Conservation (phyloP, 2,113 vertebrate species). For the Grammomys dolichurus region DNA sequence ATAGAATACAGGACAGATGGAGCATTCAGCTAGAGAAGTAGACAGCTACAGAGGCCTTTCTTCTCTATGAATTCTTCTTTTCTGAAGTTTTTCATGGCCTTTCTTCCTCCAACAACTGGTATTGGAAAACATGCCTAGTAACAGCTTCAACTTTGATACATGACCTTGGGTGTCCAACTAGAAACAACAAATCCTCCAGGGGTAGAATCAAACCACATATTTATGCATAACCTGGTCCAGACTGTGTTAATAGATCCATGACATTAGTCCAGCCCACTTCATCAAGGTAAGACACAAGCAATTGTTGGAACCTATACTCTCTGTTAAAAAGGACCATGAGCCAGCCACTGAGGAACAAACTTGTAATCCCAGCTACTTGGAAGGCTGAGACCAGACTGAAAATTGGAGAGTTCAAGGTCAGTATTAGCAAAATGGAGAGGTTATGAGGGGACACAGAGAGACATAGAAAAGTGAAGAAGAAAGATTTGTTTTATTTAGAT, state of each 20-base stretch:
- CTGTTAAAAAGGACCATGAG: not conserved
- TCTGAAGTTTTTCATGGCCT: not conserved
- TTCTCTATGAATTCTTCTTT: slow-evolving; percentile 17
- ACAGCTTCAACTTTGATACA: not conserved
- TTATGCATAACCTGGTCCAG: not conserved
- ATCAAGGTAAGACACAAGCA: not conserved
- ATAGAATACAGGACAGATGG: not conserved
- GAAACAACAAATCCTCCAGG: not conserved
- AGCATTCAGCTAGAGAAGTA: not conserved
- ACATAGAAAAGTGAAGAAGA: not conserved
- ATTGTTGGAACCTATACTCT: not conserved
- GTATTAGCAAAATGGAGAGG: not conserved
- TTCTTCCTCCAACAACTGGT: not conserved
- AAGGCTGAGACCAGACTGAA: not conserved
- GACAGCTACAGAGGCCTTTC: not conserved
- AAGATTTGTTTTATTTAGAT: not conserved
- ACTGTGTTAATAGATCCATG: not conserved
- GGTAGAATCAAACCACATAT: not conserved
- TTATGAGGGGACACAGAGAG: not conserved
- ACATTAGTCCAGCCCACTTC: not conserved
- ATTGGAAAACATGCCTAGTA: not conserved
- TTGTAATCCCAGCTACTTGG: not conserved
- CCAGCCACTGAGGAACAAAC: not conserved
- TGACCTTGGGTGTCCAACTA: not conserved
- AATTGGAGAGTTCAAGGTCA: not conserved